These are phyloP conservation scores for Fukomys damarensis DNA, from an alignment of 2,113 vertebrate species.

Conservation along the genomic window DNA sequence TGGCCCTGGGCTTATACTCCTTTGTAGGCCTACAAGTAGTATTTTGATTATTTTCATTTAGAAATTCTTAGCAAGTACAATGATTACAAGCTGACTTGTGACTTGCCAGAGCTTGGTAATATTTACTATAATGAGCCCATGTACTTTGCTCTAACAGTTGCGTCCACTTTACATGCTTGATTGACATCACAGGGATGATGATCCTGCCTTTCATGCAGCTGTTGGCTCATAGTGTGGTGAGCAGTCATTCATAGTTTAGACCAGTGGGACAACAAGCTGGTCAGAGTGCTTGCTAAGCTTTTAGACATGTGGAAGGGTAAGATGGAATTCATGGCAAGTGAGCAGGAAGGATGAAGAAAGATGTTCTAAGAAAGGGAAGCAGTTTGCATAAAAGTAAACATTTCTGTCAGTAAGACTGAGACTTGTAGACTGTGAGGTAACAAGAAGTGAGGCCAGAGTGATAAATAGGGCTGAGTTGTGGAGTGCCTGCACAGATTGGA, in stretches of 20 bases:
- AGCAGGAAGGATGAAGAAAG: neutral
- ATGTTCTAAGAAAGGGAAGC: neutral
- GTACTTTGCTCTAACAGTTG: neutral
- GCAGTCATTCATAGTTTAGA: neutral
- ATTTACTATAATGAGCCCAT: slow-evolving; percentile 5
- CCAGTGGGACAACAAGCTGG: neutral
- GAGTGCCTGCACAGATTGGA: neutral
- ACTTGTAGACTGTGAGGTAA: neutral
- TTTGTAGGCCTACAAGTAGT: neutral
- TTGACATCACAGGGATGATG: neutral
- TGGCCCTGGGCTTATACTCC: neutral
- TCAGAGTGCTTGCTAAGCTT: neutral
- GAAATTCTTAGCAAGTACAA: neutral
- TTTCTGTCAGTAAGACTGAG: neutral
- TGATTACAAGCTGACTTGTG: neutral
- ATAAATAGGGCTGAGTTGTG: neutral
- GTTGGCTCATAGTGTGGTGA: neutral
- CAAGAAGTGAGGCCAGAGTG: neutral
- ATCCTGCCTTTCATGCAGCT: neutral
- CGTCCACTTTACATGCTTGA: neutral
- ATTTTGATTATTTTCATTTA: neutral
- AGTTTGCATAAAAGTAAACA: neutral
- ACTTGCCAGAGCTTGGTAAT: neutral
- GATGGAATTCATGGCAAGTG: neutral
- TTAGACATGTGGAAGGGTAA: neutral